phyloP scores from a whole-genome alignment of 2,113 vertebrate species.

The Python bivittatus region DNA sequence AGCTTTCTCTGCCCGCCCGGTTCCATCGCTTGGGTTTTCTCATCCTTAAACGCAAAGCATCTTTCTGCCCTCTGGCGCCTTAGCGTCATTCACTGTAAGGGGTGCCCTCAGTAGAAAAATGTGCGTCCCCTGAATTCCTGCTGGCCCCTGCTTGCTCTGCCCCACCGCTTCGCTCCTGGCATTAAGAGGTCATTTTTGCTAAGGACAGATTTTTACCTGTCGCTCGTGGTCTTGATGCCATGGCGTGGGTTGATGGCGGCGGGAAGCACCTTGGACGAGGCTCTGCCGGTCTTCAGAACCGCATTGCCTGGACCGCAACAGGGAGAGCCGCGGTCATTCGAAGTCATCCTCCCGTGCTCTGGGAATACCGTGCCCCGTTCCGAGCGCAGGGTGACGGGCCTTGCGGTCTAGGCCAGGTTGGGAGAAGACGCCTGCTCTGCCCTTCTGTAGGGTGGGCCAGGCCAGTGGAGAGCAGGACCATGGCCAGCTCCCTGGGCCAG shows the following conservation, averaged over 20 bases:
- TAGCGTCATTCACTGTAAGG: too few species aligned
- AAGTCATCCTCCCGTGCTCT: rapidly evolving
- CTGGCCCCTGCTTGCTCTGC: too few species aligned
- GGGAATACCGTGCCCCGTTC: background rate
- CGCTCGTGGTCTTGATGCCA: background rate
- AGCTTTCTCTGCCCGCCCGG: too few species aligned
- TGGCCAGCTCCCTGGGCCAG: background rate
- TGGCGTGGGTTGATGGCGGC: background rate
- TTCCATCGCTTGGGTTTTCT: too few species aligned
- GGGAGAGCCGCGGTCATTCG: background rate
- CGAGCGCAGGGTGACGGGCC: background rate
- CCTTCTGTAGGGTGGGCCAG: background rate
- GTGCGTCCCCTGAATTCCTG: background rate
- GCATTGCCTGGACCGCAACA: background rate
- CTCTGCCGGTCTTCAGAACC: background rate
- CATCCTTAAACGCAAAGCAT: too few species aligned
- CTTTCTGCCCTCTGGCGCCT: too few species aligned
- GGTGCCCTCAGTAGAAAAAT: background rate
- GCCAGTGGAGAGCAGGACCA: background rate
- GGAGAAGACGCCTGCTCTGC: too few species aligned
- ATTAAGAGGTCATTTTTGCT: background rate
- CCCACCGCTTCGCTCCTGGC: background rate
- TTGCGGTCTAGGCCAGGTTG: background rate
- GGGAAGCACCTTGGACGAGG: background rate
- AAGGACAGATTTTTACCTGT: background rate